Evolutionary conservation across 2,113 vertebrate species (phyloP).

Genomic region (Leucoraja erinaceus): DNA sequence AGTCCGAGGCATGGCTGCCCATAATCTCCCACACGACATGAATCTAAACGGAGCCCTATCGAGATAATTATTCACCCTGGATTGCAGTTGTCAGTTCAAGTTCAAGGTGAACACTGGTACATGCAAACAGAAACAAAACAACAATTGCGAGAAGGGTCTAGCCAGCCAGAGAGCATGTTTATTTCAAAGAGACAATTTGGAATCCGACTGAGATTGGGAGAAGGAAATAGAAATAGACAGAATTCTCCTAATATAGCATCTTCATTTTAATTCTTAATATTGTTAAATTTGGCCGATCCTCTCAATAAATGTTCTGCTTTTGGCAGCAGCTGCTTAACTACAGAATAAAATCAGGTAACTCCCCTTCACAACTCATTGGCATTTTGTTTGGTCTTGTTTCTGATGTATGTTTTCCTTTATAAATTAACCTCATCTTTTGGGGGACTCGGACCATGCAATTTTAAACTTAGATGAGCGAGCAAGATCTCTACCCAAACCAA

Average conservation of each 20-base stretch:
- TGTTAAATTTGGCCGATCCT: background rate
- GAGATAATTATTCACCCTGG: constrained; percentile 8
- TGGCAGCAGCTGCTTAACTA: background rate
- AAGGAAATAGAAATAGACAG: background rate
- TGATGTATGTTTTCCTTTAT: background rate
- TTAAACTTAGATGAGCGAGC: background rate
- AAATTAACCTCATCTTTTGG: background rate
- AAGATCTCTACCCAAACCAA: background rate
- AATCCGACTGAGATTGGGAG: constrained; percentile 24
- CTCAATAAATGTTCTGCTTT: constrained; percentile 2
- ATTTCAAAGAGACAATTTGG: background rate
- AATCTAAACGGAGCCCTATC: constrained; percentile 19
- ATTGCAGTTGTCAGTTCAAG: constrained; percentile 32
- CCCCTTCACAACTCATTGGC: background rate
- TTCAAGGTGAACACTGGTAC: constrained; percentile 22
- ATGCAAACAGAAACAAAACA: background rate
- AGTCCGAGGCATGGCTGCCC: background rate
- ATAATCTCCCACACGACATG: background rate
- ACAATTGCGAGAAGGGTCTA: background rate
- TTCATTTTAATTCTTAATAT: background rate
- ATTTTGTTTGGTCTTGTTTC: constrained; percentile 11
- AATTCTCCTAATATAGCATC: background rate
- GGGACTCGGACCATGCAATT: background rate
- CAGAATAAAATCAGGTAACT: background rate
- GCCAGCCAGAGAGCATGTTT: background rate